A percentile compares a stretch with the other conserved stretches of the same genome.
phyloP scores from a whole-genome alignment of 2,888 invertebrate genomes.

The Tetragonisca angustula region DNA sequence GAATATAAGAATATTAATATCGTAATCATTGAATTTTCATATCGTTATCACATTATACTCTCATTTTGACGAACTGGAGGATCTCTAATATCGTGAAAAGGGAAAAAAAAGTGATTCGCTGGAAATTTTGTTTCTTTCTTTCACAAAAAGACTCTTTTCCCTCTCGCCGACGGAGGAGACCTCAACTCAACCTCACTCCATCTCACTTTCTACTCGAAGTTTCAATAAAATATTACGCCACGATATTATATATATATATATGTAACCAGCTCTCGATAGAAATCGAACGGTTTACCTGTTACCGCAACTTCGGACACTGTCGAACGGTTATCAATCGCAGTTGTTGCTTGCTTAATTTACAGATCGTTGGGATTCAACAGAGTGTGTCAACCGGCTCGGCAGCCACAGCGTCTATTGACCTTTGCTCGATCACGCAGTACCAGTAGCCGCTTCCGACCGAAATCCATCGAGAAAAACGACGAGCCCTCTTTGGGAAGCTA shows the following conservation, averaged over 20 bases:
- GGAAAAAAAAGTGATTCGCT: neutral
- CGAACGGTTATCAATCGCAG: conserved; percentile 18
- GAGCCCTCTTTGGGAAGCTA: neutral
- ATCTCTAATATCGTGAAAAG: too few species aligned
- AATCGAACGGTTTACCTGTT: conserved; percentile 1
- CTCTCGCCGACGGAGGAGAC: neutral
- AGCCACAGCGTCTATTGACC: conserved; percentile 70
- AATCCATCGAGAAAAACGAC: neutral
- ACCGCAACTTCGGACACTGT: neutral
- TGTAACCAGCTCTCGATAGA: neutral
- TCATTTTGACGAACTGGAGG: too few species aligned
- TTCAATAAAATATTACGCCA: neutral
- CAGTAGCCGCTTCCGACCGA: neutral
- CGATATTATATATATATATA: too few species aligned
- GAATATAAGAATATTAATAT: too few species aligned
- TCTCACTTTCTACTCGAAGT: neutral
- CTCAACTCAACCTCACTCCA: too few species aligned
- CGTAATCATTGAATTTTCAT: too few species aligned
- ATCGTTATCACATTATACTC: too few species aligned
- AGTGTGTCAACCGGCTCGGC: conserved; percentile 73
- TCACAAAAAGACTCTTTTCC: too few species aligned
- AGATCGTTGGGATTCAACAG: conserved; percentile 72
- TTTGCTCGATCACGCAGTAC: conserved; percentile 52
- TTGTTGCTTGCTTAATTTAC: conserved; percentile 69
- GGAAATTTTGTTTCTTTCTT: too few species aligned